Evolutionary conservation across 2,113 vertebrate genomes (phyloP).

Genomic region (Malurus alboscapulatus): DNA sequence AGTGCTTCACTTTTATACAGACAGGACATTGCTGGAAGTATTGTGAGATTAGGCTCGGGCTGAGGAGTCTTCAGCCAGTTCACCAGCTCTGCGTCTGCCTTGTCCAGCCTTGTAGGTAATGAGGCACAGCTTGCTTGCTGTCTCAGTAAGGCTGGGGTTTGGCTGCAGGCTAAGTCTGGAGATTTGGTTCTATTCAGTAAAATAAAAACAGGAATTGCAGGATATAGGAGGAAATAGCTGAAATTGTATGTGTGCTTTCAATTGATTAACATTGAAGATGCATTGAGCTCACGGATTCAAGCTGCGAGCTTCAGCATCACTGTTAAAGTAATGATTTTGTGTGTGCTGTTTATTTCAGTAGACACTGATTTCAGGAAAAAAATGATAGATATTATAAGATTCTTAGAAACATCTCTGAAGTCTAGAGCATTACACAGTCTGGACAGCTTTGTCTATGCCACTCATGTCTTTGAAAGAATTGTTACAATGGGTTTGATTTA

Average conservation of each 20-base stretch:
- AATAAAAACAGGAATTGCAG: not conserved
- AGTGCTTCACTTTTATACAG: not conserved
- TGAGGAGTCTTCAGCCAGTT: not conserved
- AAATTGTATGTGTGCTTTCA: not conserved
- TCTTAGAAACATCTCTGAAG: not conserved
- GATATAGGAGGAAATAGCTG: not conserved
- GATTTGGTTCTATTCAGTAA: not conserved
- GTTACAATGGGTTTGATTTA: constrained; percentile 22
- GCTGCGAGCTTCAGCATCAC: not conserved
- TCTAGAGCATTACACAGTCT: not conserved
- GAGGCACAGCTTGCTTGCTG: not conserved
- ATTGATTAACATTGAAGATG: not conserved
- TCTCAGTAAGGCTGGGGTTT: not conserved
- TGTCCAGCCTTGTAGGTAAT: not conserved
- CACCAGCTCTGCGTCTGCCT: not conserved
- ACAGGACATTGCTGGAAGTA: not conserved
- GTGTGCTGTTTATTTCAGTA: not conserved
- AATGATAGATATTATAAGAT: not conserved
- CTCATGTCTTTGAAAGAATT: not conserved
- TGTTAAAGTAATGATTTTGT: not conserved
- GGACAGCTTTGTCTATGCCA: not conserved
- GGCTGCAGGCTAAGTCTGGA: not conserved
- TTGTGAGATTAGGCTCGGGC: not conserved
- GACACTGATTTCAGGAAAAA: not conserved
- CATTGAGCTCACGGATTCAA: not conserved